Base-by-base conservation (phyloP, 2,797 vertebrate species). In the Eospalax fontanierii region DNA sequence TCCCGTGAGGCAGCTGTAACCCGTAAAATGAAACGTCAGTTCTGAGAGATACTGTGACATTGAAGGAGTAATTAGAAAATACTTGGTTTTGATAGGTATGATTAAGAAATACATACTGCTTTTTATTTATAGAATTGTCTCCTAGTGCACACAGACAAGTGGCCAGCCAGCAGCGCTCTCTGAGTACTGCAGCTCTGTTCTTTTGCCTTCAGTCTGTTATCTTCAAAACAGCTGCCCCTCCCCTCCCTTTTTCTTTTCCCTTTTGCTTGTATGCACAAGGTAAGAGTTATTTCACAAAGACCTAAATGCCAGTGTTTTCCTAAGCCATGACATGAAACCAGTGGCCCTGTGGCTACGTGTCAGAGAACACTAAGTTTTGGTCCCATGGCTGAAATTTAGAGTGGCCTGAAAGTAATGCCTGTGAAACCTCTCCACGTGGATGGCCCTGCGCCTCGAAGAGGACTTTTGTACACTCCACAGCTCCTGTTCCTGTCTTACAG, bases 61-160 rank as follows among this genome's bases (percentile, higher is more conserved):
- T 97, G 97, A 97, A 96, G 89, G 97, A 96, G 95, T 96, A 96
- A 98, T 97, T 98, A 98, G 96, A 97, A 97, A 97, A 96, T 97
- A 97, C 96, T 97, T 94, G 97, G 94, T 98, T 97, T 98, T 89
- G 97, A 97, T 96, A 97, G 97, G 98, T 98, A 89, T 95, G 94
- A 98, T 98, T 98, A 97, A 98, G 97, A 98, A 94, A 94, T 97
- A 93, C 97, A 96, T 98, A 89, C 96, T 98, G 70, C 92, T 97
- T 98, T n/a, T 98, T 98, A 98, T 98, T 98, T 98, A 97, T 98
- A 97, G 97, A 97, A 95, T 98, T 98, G 92, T 98, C 98, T 98
- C 98, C 97, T 98, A 97, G 98, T 98, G 98, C 98, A 98, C 98
- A 98, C 98, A 97, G 97, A 98, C 98, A 96, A 98, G 96, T 93